These are phyloP conservation scores for Eupithecia inturbata DNA, from an alignment of 2,888 invertebrate genomes.

Conservation along the genomic window DNA sequence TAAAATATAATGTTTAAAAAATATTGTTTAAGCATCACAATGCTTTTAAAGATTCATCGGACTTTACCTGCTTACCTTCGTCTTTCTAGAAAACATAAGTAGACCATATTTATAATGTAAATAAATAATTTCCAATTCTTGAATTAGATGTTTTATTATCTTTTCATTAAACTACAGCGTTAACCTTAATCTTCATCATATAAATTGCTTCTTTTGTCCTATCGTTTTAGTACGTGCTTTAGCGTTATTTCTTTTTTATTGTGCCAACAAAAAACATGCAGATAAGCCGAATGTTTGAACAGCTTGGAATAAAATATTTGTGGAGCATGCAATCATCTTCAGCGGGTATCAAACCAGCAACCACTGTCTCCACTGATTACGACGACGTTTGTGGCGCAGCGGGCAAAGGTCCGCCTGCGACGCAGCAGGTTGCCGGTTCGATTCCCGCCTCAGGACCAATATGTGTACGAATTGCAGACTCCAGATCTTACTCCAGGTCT, in stretches of 20 bases:
- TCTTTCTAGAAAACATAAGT: background rate
- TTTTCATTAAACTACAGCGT: background rate
- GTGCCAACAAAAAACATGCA: background rate
- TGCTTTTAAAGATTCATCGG: background rate
- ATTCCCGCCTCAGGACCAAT: background rate
- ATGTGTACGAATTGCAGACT: no score
- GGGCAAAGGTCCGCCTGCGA: background rate
- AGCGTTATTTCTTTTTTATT: slow-evolving; percentile 4
- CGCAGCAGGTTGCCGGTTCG: background rate
- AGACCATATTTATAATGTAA: background rate
- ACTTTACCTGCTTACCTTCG: background rate
- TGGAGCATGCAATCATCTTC: background rate
- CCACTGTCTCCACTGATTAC: background rate
- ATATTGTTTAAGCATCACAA: background rate
- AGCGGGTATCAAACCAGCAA: background rate
- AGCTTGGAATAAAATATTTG: background rate
- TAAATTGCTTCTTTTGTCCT: background rate
- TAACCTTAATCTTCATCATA: slow-evolving; percentile 2
- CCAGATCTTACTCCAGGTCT: no score
- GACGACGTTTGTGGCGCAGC: background rate
- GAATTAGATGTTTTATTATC: background rate
- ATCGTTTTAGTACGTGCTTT: background rate
- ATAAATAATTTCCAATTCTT: background rate
- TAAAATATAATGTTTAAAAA: background rate
- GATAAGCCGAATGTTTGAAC: background rate